Percentiles rank a stretch among this genome's conserved stretches.
Evolutionary conservation across 2,797 vertebrate genomes (phyloP).

Genomic region (Acanthornis magna): DNA sequence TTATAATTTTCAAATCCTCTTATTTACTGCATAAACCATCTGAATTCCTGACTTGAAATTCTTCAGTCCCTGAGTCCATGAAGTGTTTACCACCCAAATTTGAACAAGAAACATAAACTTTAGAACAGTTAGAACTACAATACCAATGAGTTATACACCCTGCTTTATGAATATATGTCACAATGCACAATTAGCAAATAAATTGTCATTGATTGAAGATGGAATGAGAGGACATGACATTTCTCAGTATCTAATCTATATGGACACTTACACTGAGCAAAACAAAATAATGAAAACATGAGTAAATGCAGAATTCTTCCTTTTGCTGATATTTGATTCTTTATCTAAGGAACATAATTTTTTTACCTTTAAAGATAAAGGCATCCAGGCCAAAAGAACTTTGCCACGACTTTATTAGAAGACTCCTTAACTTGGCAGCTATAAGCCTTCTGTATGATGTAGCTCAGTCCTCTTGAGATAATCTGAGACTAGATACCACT

Average conservation of each 20-base stretch:
- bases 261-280: not conserved
- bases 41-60: not conserved
- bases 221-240: not conserved
- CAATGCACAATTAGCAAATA: not conserved
- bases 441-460: not conserved
- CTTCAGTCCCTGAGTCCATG: not conserved
- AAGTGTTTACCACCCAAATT: not conserved
- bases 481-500: not conserved
- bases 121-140: not conserved
- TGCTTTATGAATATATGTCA: not conserved
- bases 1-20: not conserved
- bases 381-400: not conserved
- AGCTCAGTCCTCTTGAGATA: not conserved
- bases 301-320: not conserved
- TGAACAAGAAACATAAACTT: not conserved
- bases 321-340: accelerated
- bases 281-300: not conserved
- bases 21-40: not conserved
- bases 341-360: not conserved
- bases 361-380: not conserved
- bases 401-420: not conserved
- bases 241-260: not conserved
- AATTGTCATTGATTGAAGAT: not conserved
- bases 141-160: accelerated
- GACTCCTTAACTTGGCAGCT: not conserved